Conservation (phyloP, 2,797 vertebrate genomes). For the Dryobates pubescens region DNA sequence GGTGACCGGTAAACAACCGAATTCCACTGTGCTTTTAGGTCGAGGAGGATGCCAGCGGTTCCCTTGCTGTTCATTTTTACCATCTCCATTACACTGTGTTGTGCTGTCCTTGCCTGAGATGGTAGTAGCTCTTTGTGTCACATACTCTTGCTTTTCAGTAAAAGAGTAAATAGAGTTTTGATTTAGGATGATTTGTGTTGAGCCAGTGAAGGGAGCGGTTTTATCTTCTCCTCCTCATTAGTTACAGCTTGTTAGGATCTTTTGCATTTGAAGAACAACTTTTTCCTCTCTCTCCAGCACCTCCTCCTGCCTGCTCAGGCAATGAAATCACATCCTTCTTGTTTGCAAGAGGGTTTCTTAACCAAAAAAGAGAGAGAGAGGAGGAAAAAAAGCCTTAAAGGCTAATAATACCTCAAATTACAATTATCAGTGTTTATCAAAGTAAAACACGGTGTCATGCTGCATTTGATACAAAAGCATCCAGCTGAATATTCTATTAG, state of each 20-base stretch:
- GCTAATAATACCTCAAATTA: slow-evolving; percentile 72
- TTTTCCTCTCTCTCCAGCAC: background rate
- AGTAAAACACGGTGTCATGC: slow-evolving; percentile 70
- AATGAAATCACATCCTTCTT: slow-evolving; percentile 28
- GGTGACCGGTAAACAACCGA: slow-evolving; percentile 33
- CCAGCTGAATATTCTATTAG: slow-evolving; percentile 68
- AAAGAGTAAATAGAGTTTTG: slow-evolving; percentile 56
- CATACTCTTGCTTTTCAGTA: slow-evolving; percentile 18
- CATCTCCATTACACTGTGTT: background rate
- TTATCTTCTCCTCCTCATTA: slow-evolving; percentile 22
- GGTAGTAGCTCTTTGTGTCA: slow-evolving; percentile 13
- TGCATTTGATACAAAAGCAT: slow-evolving; percentile 73
- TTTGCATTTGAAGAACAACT: slow-evolving; percentile 58
- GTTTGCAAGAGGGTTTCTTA: slow-evolving; percentile 27
- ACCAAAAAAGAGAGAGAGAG: background rate
- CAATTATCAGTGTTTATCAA: slow-evolving; percentile 77
- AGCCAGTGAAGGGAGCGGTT: background rate
- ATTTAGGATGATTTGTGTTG: slow-evolving; percentile 44
- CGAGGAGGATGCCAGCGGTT: background rate
- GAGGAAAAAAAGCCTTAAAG: slow-evolving; percentile 23
- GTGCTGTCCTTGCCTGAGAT: background rate
- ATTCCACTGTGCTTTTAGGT: background rate
- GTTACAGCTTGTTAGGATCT: slow-evolving; percentile 55
- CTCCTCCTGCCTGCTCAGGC: slow-evolving; percentile 35
- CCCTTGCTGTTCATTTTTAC: background rate